phyloP scores from a whole-genome alignment of 1,140 invertebrate species.

The Hesperophylax magnus region DNA sequence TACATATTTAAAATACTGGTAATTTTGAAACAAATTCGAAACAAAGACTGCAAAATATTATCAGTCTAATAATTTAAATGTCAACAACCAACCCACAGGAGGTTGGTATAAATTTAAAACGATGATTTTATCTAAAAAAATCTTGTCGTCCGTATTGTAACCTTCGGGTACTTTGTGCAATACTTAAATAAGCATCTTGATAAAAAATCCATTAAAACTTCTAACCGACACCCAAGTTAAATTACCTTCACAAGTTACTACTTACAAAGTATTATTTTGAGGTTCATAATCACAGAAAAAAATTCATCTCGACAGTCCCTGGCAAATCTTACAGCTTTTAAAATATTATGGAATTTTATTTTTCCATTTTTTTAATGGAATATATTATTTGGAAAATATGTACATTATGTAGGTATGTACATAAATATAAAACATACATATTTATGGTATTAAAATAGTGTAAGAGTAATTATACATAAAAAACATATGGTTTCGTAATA shows the following conservation, averaged over 20 bases:
- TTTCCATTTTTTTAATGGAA: neutral
- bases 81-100: slow-evolving; percentile 32
- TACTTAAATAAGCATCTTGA: slow-evolving; percentile 58
- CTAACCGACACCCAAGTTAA: slow-evolving; percentile 57
- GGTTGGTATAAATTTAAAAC: neutral
- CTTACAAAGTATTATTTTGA: slow-evolving; percentile 50
- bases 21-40: too few relatives aligned
- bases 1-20: too few relatives aligned
- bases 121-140: slow-evolving; percentile 21
- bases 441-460: too few relatives aligned
- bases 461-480: too few relatives aligned
- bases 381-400: too few relatives aligned
- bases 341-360: neutral
- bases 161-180: slow-evolving; percentile 39
- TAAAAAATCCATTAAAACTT: slow-evolving; percentile 58
- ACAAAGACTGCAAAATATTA: too few relatives aligned
- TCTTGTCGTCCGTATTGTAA: slow-evolving; percentile 22
- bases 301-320: neutral
- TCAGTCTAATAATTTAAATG: slow-evolving; percentile 25
- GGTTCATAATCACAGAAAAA: slow-evolving; percentile 25
- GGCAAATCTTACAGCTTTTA: neutral
- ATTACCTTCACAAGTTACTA: slow-evolving; percentile 51
- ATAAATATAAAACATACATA: too few relatives aligned
- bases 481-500: too few relatives aligned
- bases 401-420: too few relatives aligned